Conservation (phyloP, 2,797 vertebrate species). For the Phataginus tricuspis region DNA sequence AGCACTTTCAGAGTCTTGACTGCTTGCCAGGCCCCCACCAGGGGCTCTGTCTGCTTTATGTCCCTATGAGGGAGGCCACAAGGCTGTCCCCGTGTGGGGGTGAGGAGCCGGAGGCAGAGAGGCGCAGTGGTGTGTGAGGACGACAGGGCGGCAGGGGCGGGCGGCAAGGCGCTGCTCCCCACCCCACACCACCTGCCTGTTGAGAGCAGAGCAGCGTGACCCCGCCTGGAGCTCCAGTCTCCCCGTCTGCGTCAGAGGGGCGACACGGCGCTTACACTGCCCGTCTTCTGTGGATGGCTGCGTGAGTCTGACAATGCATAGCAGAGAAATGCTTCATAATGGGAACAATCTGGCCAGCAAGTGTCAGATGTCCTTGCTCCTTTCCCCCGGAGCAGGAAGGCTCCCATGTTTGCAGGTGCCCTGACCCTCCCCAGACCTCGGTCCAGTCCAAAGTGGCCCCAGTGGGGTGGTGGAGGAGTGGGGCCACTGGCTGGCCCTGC, state of each 20-base stretch:
- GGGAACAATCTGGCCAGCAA: background rate
- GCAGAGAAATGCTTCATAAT: rapidly evolving
- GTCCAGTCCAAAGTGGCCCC: background rate
- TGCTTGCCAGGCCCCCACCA: rapidly evolving
- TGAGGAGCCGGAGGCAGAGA: background rate
- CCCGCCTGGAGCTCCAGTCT: background rate
- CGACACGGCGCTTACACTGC: rapidly evolving
- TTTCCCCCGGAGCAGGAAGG: background rate
- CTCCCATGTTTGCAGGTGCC: background rate
- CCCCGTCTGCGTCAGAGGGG: background rate
- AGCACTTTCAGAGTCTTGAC: background rate
- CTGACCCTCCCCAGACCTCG: background rate
- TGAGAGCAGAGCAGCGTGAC: background rate
- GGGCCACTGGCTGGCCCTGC: background rate
- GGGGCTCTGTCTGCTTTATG: background rate
- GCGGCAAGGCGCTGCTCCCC: rapidly evolving
- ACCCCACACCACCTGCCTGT: background rate
- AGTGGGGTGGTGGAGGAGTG: rapidly evolving
- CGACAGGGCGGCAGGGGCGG: background rate
- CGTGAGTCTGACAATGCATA: rapidly evolving
- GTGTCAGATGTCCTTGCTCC: no score
- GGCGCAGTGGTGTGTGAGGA: rapidly evolving
- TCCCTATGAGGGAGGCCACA: background rate
- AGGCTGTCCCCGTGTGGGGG: background rate
- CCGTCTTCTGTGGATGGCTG: rapidly evolving